Conservation (phyloP, 2,797 vertebrate genomes). For the Tokudaia tokunoshimensis region DNA sequence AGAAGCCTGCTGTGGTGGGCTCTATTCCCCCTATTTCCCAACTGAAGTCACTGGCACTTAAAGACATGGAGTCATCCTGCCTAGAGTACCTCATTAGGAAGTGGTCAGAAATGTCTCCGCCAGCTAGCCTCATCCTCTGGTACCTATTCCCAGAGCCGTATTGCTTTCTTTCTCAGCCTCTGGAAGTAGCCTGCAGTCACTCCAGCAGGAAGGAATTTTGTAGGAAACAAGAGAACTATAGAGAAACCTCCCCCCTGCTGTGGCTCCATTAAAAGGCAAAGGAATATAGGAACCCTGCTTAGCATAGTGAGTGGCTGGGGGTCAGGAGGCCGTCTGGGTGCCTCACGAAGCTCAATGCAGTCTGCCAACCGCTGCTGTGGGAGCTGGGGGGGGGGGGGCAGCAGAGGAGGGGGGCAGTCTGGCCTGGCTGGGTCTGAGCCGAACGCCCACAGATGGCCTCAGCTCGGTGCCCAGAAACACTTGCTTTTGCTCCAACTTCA, state of each 20-base stretch:
- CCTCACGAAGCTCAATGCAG: constrained; percentile 49
- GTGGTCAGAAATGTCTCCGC: neutral
- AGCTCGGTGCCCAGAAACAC: constrained; percentile 66
- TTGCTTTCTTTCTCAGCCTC: neutral
- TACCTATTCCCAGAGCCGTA: neutral
- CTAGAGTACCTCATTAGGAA: neutral
- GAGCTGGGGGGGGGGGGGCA: neutral
- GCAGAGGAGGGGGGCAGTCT: neutral
- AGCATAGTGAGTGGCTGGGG: constrained; percentile 67
- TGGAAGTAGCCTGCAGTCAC: neutral
- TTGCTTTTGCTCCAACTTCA: constrained; percentile 74
- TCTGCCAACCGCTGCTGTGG: constrained; percentile 24
- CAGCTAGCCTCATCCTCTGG: neutral
- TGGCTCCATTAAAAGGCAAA: constrained; percentile 47
- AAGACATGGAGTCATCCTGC: neutral
- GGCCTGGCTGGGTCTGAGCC: neutral
- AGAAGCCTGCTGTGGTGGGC: neutral
- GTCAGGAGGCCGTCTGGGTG: constrained; percentile 62
- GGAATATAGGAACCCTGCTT: constrained; percentile 72
- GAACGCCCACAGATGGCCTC: constrained; percentile 29
- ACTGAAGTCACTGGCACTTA: constrained; percentile 6
- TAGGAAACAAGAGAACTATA: neutral
- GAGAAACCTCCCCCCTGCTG: constrained; percentile 6
- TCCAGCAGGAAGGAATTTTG: neutral
- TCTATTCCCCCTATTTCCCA: neutral